Percentiles rank a stretch among this genome's conserved stretches.
phyloP scores from a whole-genome alignment of 2,113 vertebrate genomes.

The Aphyosemion australe region DNA sequence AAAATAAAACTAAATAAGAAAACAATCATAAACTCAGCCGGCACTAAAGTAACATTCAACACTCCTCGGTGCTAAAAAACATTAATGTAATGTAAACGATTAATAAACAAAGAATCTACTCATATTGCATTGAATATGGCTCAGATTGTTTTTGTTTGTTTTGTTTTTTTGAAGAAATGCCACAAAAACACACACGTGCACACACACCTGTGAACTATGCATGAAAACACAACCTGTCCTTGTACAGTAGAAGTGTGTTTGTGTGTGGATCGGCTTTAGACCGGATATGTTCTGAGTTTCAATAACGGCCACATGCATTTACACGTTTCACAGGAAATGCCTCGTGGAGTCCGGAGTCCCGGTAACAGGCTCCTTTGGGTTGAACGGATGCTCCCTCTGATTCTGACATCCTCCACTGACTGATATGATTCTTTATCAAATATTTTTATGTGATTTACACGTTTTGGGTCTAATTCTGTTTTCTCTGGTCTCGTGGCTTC shows the following conservation, averaged over 20 bases:
- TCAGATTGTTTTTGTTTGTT: conserved; percentile 62
- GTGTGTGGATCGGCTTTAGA: background rate
- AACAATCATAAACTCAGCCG: conserved; percentile 48
- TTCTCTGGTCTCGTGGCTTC: too few species aligned
- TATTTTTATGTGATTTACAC: background rate
- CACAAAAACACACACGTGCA: conserved; percentile 44
- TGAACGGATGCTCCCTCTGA: background rate
- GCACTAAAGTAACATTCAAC: conserved; percentile 65
- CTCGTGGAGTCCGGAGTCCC: conserved; percentile 16
- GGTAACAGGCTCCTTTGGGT: background rate
- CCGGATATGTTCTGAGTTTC: conserved; percentile 37
- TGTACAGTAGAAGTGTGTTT: conserved; percentile 5
- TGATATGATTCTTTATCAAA: background rate
- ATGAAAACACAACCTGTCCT: conserved; percentile 13
- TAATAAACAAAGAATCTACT: conserved; percentile 67
- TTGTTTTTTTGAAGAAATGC: conserved; percentile 52
- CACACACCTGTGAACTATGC: background rate
- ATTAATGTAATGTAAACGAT: conserved; percentile 83
- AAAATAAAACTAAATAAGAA: conserved; percentile 18
- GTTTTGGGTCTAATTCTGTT: background rate
- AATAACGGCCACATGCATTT: too few species aligned
- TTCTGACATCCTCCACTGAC: background rate
- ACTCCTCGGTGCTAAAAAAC: conserved; percentile 63
- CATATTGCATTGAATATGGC: conserved; percentile 83
- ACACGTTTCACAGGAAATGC: background rate